phyloP scores from a whole-genome alignment of 2,888 invertebrate species.

The Dicyrtomina minuta region DNA sequence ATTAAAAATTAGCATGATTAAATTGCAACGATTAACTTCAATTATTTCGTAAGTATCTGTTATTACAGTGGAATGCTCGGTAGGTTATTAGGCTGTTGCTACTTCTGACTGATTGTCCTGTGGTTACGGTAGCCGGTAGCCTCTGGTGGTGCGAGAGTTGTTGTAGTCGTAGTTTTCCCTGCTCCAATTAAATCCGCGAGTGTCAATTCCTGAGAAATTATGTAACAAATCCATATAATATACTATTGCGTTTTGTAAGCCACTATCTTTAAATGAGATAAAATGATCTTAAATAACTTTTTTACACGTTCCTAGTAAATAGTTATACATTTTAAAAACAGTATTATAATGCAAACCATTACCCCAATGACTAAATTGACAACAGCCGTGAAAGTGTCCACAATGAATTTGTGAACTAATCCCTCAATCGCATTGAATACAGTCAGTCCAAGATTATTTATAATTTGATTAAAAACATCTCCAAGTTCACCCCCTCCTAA shows the following conservation, averaged over 20 bases:
- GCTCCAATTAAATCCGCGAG: neutral
- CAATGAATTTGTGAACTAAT: conserved; percentile 13
- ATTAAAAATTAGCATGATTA: too few relatives aligned
- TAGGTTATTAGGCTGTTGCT: too few relatives aligned
- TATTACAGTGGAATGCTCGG: too few relatives aligned
- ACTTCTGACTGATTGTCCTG: neutral
- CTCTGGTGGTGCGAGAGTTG: neutral
- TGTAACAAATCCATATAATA: neutral
- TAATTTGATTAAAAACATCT: conserved; percentile 29
- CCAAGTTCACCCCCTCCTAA: conserved; percentile 28
- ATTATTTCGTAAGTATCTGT: too few relatives aligned
- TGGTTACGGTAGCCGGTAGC: neutral
- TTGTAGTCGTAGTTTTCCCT: neutral
- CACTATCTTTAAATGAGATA: too few relatives aligned
- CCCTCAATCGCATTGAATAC: conserved; percentile 22
- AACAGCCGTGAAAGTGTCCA: neutral
- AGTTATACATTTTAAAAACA: too few relatives aligned
- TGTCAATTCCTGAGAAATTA: conserved; percentile 1
- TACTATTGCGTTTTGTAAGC: neutral
- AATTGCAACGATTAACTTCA: too few relatives aligned
- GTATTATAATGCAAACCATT: too few relatives aligned
- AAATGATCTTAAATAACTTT: too few relatives aligned
- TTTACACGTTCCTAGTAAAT: too few relatives aligned
- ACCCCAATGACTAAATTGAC: conserved; percentile 23
- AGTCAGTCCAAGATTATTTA: conserved; percentile 15